phyloP scores from a whole-genome alignment of 2,113 vertebrate species.

The Lutjanus erythropterus region DNA sequence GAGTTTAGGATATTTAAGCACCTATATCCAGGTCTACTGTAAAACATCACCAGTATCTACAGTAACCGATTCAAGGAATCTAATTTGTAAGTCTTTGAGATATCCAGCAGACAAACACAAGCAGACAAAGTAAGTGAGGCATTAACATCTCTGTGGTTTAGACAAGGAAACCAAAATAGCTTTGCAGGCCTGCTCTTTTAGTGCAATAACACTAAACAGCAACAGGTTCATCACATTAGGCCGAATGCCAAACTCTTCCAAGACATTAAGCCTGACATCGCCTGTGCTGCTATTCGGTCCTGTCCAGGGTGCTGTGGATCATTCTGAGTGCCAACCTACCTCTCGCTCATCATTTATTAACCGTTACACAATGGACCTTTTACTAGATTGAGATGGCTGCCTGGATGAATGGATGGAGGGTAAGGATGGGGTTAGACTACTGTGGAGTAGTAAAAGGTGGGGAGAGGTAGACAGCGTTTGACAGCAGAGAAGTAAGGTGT shows the following conservation, averaged over 20 bases:
- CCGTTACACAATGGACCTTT: slow-evolving; percentile 70
- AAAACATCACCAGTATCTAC: slow-evolving; percentile 1
- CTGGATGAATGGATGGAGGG: slow-evolving; percentile 42
- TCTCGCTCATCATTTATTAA: slow-evolving; percentile 72
- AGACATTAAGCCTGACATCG: slow-evolving; percentile 56
- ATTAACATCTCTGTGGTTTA: slow-evolving; percentile 11
- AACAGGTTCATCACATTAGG: slow-evolving; percentile 73
- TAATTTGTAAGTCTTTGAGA: not conserved
- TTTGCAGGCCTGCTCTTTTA: not conserved
- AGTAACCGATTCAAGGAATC: not conserved
- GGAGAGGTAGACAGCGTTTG: slow-evolving; percentile 41
- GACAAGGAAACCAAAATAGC: slow-evolving; percentile 31
- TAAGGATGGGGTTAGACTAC: slow-evolving; percentile 9
- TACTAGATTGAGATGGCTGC: slow-evolving; percentile 46
- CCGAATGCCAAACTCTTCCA: slow-evolving; percentile 39
- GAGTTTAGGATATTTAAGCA: not conserved
- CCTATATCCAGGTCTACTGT: slow-evolving; percentile 3
- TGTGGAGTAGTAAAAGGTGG: not conserved
- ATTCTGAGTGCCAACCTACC: slow-evolving; percentile 39
- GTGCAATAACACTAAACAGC: slow-evolving; percentile 28
- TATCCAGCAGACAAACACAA: not conserved
- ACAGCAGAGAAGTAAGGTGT: slow-evolving; percentile 43
- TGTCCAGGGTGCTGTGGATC: slow-evolving; percentile 51
- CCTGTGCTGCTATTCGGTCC: slow-evolving; percentile 38
- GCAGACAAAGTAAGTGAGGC: slow-evolving; percentile 20